Conservation (phyloP, 2,797 vertebrate species). For the Petrocephalus schoutedeni region DNA sequence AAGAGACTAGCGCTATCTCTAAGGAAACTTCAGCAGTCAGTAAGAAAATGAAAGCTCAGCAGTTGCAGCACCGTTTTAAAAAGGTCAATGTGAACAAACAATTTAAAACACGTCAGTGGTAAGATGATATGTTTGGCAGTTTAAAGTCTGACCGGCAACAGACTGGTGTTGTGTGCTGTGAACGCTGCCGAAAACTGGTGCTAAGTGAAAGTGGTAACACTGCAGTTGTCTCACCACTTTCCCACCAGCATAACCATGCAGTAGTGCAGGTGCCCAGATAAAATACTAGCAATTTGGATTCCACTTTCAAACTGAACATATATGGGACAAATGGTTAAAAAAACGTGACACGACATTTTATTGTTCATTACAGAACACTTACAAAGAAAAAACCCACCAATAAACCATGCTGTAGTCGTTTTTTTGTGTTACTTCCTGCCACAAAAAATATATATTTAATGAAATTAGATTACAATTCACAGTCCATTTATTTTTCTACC, state of each 20-base stretch:
- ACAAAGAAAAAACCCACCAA: background rate
- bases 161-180: background rate
- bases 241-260: background rate
- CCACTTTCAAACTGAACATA: background rate
- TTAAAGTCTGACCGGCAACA: background rate
- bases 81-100: background rate
- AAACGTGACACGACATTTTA: background rate
- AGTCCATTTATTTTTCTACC: background rate
- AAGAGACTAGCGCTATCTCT: background rate
- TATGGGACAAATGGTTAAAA: background rate
- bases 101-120: background rate
- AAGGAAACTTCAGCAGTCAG: background rate
- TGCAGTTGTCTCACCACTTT: background rate
- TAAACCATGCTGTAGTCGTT: background rate
- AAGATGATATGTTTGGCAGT: background rate
- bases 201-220: background rate
- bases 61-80: background rate
- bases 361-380: background rate
- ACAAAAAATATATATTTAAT: background rate
- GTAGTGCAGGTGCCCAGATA: background rate
- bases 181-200: background rate
- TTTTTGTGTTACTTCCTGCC: background rate
- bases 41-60: background rate
- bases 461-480: background rate
- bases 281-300: background rate